A percentile compares a stretch with the other conserved stretches of the same genome.
Conservation (phyloP, 2,113 vertebrate genomes). For the Synodontis membranacea region DNA sequence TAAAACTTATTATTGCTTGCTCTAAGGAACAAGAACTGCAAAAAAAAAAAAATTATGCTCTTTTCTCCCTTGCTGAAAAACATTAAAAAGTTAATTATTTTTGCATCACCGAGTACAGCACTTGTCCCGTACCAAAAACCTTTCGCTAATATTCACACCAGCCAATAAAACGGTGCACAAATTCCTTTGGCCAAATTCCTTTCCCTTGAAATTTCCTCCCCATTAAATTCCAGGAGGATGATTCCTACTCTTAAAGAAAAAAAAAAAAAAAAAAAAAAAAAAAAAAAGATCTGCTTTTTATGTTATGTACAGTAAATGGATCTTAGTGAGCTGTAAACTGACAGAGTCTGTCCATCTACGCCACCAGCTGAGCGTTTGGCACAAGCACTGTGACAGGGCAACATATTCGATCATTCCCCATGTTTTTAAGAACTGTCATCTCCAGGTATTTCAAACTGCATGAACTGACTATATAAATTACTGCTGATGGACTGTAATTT, state of each 20-base stretch:
- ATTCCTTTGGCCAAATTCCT: constrained; percentile 16
- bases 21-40: neutral
- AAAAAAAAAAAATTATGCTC: neutral
- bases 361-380: neutral
- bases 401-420: neutral
- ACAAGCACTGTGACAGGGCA: constrained; percentile 34
- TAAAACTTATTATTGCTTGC: neutral
- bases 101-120: neutral
- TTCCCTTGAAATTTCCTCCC: neutral
- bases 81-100: neutral
- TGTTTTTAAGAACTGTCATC: constrained; percentile 23
- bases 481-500: constrained; percentile 67
- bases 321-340: constrained; percentile 57
- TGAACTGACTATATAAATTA: constrained; percentile 30
- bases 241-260: no score
- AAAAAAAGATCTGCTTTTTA: constrained; percentile 25
- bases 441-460: neutral
- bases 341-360: constrained; percentile 52
- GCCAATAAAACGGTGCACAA: constrained; percentile 22
- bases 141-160: neutral
- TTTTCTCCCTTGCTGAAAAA: neutral
- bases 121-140: neutral
- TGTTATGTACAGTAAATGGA: constrained; percentile 57
- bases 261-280: no score
- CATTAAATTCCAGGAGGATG: neutral